These are phyloP conservation scores for Andricus quercusramuli DNA, from an alignment of 2,888 invertebrate genomes.

Conservation along the genomic window DNA sequence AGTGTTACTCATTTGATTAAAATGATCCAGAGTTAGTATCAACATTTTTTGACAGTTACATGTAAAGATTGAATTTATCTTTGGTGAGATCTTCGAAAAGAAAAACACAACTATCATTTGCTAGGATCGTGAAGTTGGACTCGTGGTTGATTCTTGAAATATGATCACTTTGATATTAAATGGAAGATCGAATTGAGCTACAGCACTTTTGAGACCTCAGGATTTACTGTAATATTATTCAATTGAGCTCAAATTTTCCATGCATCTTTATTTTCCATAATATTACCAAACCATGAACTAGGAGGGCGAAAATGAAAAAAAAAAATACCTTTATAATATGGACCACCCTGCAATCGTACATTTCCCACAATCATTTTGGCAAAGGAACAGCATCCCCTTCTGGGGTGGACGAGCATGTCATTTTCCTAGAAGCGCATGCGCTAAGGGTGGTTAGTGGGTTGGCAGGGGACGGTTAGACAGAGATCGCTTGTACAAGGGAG, in stretches of 20 bases:
- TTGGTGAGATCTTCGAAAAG: too few species aligned
- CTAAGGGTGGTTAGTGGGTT: conserved; percentile 49
- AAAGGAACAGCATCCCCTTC: conserved; percentile 48
- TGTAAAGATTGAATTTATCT: too few species aligned
- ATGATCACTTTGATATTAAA: too few species aligned
- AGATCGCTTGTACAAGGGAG: conserved; percentile 45
- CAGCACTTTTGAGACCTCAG: too few species aligned
- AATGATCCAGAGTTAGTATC: too few species aligned
- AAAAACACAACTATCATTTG: too few species aligned
- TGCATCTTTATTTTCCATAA: neutral
- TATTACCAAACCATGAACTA: neutral
- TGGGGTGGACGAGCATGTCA: conserved; percentile 38
- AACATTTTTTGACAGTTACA: too few species aligned
- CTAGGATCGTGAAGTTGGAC: too few species aligned
- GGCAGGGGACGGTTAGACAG: conserved; percentile 55
- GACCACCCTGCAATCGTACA: neutral
- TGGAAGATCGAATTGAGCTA: too few species aligned
- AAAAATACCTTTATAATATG: neutral
- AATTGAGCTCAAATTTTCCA: neutral
- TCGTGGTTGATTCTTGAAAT: too few species aligned
- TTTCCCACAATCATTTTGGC: conserved; percentile 9
- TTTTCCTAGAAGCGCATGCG: conserved; percentile 54
- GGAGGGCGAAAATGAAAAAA: neutral
- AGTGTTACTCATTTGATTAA: too few species aligned
- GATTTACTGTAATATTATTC: too few species aligned